phyloP scores from a whole-genome alignment of 37 sponge, comb jelly and placozoan species.

The Crambe crambe region DNA sequence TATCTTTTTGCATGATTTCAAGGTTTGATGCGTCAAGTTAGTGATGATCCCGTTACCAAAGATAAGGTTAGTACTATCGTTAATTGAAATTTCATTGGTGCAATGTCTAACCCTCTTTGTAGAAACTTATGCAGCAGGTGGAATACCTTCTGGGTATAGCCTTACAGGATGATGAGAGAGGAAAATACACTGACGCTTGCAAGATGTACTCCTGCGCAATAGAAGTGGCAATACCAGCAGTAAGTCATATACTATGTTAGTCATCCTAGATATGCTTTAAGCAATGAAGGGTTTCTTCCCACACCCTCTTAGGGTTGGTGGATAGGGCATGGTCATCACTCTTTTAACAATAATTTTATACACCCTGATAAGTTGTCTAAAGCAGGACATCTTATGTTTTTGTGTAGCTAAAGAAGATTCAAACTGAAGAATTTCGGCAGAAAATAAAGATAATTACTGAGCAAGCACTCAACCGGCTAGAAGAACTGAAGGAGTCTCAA shows the following conservation, averaged over 20 bases:
- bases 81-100: neutral
- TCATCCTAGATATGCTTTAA: neutral
- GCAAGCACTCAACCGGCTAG: slow-evolving; percentile 22
- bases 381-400: too few species aligned
- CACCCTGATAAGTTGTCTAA: too few species aligned
- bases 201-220: slow-evolving; percentile 63
- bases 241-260: slow-evolving; percentile 11
- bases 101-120: neutral
- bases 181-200: slow-evolving; percentile 37
- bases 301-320: too few species aligned
- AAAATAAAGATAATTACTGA: slow-evolving; percentile 29
- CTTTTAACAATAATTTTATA: too few species aligned
- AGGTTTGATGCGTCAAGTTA: neutral
- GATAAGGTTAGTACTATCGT: slow-evolving; percentile 9
- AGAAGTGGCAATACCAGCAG: slow-evolving; percentile 61
- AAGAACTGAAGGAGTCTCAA: neutral
- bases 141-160: slow-evolving; percentile 79
- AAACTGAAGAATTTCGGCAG: slow-evolving; percentile 17
- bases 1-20: neutral
- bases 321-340: too few species aligned
- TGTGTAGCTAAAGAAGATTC: slow-evolving; percentile 42
- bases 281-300: neutral
- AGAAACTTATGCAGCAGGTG: slow-evolving; percentile 49
- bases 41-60: slow-evolving; percentile 6
- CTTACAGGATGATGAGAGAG: slow-evolving; percentile 62